phyloP scores from a whole-genome alignment of 1,140 invertebrate species.

The Lysiphlebus fabarum region DNA sequence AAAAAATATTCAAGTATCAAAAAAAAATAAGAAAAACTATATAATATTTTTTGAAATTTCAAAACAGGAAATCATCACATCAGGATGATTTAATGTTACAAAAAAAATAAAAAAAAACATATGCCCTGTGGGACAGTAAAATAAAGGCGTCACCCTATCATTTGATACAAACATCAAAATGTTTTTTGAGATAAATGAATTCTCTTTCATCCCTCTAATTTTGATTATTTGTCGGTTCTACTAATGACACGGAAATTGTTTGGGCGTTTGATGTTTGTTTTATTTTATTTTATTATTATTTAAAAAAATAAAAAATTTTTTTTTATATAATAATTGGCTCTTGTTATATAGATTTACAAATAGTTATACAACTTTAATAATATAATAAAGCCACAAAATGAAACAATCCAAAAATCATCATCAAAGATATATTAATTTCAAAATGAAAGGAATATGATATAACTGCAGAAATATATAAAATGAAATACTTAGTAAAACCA shows the following conservation, averaged over 20 bases:
- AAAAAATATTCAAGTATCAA: too few relatives aligned
- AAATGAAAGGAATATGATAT: slow-evolving; percentile 1
- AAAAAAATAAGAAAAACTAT: too few relatives aligned
- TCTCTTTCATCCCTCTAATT: too few relatives aligned
- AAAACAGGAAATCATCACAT: too few relatives aligned
- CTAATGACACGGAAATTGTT: neutral
- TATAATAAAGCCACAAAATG: neutral
- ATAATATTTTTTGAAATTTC: too few relatives aligned
- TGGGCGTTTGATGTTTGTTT: neutral
- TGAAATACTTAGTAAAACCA: neutral
- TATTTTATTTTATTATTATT: too few relatives aligned
- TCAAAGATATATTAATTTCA: neutral
- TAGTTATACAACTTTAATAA: too few relatives aligned
- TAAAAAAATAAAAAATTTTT: too few relatives aligned
- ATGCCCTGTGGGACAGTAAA: neutral
- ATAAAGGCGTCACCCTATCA: slow-evolving; percentile 2
- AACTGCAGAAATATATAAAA: neutral
- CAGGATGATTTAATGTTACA: too few relatives aligned
- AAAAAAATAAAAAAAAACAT: neutral
- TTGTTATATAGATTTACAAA: too few relatives aligned
- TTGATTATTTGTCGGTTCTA: neutral
- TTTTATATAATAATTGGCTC: too few relatives aligned
- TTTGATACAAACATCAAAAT: neutral
- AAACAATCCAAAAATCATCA: neutral
- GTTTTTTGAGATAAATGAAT: too few relatives aligned